Evolutionary conservation across 2,888 invertebrate genomes (phyloP).

Genomic region (Ellobium chinense): DNA sequence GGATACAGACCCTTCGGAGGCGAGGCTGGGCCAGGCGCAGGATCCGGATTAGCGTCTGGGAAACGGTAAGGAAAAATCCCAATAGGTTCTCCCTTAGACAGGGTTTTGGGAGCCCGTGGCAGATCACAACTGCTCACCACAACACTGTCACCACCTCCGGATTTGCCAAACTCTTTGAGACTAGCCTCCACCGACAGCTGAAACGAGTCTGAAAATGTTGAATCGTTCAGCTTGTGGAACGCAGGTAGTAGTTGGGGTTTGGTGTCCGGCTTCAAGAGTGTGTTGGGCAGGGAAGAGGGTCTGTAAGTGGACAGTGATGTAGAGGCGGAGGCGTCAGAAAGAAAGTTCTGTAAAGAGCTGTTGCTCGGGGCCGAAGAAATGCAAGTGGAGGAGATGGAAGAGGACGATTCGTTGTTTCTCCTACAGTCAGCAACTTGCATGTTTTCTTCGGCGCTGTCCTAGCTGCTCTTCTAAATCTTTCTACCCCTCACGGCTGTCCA

Average conservation of each 20-base stretch:
- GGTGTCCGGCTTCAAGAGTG: neutral
- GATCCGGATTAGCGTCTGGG: neutral
- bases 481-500: no score
- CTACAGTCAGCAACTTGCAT: constrained; percentile 10
- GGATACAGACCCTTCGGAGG: neutral
- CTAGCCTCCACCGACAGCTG: neutral
- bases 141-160: neutral
- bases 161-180: neutral
- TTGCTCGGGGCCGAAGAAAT: neutral
- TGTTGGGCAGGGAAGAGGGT: neutral
- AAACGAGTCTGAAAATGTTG: neutral
- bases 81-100: neutral
- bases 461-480: no score
- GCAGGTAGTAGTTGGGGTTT: neutral
- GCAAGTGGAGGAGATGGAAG: neutral
- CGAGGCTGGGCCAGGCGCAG: neutral
- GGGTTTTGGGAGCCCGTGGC: neutral
- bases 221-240: neutral
- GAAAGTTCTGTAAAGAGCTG: neutral
- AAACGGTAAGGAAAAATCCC: constrained; percentile 14
- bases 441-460: neutral
- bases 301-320: neutral
- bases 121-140: neutral
- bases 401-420: neutral
- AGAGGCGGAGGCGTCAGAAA: neutral